Evolutionary conservation across 2,888 invertebrate species (phyloP).

Genomic region (Nesidiocoris tenuis): DNA sequence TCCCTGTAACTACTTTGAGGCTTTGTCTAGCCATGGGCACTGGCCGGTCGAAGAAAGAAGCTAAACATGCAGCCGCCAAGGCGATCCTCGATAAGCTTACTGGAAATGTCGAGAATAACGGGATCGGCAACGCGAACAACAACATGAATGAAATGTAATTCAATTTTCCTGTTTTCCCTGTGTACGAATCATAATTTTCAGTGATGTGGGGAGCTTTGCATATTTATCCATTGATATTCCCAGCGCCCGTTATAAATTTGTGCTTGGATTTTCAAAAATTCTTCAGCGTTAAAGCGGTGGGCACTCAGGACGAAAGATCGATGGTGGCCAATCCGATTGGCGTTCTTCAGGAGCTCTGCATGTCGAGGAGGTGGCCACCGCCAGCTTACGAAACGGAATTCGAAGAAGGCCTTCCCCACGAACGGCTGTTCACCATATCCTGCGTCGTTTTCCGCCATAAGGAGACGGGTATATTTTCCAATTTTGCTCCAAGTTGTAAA

Average conservation of each 20-base stretch:
- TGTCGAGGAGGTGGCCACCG: constrained; percentile 93
- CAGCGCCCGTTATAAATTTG: no score
- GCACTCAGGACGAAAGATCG: constrained; percentile 6
- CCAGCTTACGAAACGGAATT: constrained; percentile 87
- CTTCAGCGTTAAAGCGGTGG: constrained; percentile 15
- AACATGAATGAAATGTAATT: constrained; percentile 54
- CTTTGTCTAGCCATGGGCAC: constrained; percentile 81
- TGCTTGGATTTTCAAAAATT: no score
- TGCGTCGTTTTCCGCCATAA: constrained; percentile 83
- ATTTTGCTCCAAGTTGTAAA: neutral
- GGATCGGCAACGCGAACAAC: constrained; percentile 54
- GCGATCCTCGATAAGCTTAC: constrained; percentile 75
- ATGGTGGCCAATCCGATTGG: constrained; percentile 88
- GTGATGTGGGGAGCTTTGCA: no score
- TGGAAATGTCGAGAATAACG: constrained; percentile 64
- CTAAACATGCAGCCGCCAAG: constrained; percentile 93
- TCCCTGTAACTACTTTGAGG: no score
- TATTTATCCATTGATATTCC: no score
- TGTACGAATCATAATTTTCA: no score
- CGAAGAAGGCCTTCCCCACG: constrained; percentile 89
- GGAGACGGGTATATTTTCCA: constrained; percentile 61
- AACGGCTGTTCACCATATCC: constrained; percentile 88
- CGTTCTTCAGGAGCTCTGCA: constrained; percentile 91
- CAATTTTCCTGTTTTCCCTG: neutral
- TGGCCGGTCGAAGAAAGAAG: constrained; percentile 95